Evolutionary conservation across 2,797 vertebrate species (phyloP).

Genomic region (Menidia menidia): DNA sequence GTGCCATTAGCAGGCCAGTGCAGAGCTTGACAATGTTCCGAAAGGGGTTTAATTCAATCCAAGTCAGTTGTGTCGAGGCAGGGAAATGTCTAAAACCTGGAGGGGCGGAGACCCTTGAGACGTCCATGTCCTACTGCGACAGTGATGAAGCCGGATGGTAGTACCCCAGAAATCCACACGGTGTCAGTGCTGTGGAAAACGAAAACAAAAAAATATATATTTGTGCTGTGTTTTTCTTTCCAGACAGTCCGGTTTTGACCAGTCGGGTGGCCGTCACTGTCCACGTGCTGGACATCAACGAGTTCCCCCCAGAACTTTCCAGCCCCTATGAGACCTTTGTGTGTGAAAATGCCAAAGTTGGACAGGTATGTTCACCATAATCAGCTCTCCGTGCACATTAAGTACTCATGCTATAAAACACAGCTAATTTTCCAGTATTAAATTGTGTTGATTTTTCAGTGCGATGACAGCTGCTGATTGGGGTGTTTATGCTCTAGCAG

Average conservation of each 20-base stretch:
- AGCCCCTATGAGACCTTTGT: constrained; percentile 93
- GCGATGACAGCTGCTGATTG: constrained; percentile 28
- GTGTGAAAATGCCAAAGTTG: constrained; percentile 93
- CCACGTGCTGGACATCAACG: constrained; percentile 96
- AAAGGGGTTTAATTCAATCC: too few species aligned
- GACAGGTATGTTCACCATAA: constrained; percentile 87
- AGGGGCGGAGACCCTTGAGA: too few species aligned
- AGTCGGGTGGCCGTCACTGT: constrained; percentile 93
- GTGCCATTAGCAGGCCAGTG: too few species aligned
- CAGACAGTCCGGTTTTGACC: constrained; percentile 92
- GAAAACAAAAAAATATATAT: neutral
- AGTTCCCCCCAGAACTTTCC: constrained; percentile 96
- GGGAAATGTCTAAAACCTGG: too few species aligned
- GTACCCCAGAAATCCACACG: constrained; percentile 66
- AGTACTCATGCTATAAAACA: neutral
- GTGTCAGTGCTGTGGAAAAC: constrained; percentile 67
- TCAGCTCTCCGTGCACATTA: neutral
- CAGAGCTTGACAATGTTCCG: too few species aligned
- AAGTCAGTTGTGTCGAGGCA: too few species aligned
- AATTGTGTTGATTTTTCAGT: neutral
- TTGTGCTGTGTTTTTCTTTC: constrained; percentile 44
- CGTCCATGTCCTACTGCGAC: neutral
- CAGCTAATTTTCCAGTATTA: neutral
- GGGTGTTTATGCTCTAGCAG: neutral
- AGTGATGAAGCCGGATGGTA: constrained; percentile 23